Conservation (phyloP, 2,113 vertebrate genomes). For the Mystacornis crossleyi region DNA sequence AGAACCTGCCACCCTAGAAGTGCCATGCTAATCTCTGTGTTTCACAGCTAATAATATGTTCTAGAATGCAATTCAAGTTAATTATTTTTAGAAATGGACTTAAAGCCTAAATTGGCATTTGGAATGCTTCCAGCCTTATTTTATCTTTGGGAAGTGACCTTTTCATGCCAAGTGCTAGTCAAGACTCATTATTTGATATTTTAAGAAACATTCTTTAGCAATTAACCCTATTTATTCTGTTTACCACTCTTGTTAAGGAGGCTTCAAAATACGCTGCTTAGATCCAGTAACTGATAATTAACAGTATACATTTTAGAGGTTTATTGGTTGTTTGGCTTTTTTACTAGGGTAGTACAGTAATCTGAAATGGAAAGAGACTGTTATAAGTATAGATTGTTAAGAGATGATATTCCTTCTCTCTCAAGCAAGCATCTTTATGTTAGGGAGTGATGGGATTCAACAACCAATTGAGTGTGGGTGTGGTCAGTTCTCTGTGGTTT, state of each 20-base stretch:
- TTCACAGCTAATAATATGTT: background rate
- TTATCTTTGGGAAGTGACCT: slow-evolving; percentile 27
- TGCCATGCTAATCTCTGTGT: background rate
- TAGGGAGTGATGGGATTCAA: background rate
- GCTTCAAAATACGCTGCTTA: background rate
- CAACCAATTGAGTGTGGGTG: background rate
- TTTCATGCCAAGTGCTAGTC: background rate
- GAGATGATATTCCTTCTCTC: background rate
- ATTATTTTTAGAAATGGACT: slow-evolving; percentile 31
- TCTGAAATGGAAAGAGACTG: background rate
- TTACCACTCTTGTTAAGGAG: background rate
- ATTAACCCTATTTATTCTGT: background rate
- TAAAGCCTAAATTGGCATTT: background rate
- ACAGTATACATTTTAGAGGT: background rate
- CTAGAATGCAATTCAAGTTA: background rate
- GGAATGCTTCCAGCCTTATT: slow-evolving; percentile 4
- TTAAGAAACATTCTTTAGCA: background rate
- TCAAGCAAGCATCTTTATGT: background rate
- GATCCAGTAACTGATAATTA: background rate
- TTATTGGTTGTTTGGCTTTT: background rate
- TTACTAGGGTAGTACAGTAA: background rate
- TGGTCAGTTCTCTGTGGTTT: background rate
- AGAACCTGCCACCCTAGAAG: background rate
- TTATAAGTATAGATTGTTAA: background rate
- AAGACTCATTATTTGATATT: background rate